These are phyloP conservation scores for Chaenodraco wilsoni DNA, from an alignment of 2,797 vertebrate genomes.

Conservation along the genomic window DNA sequence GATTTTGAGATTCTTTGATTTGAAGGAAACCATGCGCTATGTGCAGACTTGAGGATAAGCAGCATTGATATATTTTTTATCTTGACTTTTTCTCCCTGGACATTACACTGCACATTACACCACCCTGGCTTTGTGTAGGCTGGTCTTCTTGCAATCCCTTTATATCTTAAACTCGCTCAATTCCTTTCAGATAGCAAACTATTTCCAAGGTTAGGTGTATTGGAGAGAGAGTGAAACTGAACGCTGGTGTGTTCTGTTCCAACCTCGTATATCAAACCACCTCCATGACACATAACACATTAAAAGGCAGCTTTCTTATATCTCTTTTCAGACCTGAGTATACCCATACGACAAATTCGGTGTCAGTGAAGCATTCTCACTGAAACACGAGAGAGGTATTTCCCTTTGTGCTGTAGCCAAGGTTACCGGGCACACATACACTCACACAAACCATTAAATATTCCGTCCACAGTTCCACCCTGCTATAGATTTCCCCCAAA, in stretches of 20 bases:
- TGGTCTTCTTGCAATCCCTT: not conserved
- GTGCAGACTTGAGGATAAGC: not conserved
- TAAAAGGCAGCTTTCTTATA: not conserved
- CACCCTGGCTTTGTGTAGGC: not conserved
- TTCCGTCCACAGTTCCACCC: slow-evolving; percentile 27
- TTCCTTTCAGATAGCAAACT: not conserved
- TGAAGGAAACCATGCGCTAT: not conserved
- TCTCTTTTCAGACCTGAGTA: not conserved
- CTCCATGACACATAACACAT: not conserved
- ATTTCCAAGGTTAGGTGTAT: not conserved
- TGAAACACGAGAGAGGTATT: slow-evolving; percentile 20
- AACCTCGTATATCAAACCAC: not conserved
- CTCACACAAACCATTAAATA: slow-evolving; percentile 19
- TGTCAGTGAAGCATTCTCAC: slow-evolving; percentile 16
- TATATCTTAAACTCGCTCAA: not conserved
- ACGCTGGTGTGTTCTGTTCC: not conserved
- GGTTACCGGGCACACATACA: slow-evolving; percentile 28
- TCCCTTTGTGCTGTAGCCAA: slow-evolving; percentile 39
- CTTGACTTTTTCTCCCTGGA: not conserved
- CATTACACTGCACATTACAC: not conserved
- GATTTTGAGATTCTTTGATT: not conserved
- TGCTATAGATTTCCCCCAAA: slow-evolving; percentile 29
- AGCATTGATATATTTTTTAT: not conserved
- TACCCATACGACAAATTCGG: not conserved
- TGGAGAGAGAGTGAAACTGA: not conserved